Conservation (phyloP, 2,113 vertebrate species). For the Ia io region DNA sequence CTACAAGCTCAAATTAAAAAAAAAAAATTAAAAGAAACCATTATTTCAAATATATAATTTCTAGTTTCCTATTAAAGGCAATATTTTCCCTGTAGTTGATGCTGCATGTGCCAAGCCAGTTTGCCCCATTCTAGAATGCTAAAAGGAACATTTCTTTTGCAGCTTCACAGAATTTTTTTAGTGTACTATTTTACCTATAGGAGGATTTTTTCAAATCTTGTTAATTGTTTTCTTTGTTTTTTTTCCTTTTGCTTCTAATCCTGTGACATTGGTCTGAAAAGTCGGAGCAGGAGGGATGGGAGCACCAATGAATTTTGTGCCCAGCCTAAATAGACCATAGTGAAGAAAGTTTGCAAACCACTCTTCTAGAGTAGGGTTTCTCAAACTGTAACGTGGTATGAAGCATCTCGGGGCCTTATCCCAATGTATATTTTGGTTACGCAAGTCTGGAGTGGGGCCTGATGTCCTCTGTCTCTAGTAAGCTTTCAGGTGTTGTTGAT, state of each 20-base stretch:
- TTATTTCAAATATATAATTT: neutral
- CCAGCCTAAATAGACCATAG: neutral
- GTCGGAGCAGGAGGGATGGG: neutral
- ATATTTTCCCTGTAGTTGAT: neutral
- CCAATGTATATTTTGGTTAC: neutral
- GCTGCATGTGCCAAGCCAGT: neutral
- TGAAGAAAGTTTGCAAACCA: neutral
- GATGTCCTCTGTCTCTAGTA: neutral
- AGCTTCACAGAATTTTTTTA: neutral
- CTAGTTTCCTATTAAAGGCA: neutral
- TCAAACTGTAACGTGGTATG: neutral
- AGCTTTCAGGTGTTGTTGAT: neutral
- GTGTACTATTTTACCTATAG: neutral
- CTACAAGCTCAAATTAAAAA: neutral
- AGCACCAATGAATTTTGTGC: neutral
- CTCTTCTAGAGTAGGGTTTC: neutral
- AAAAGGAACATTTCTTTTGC: neutral
- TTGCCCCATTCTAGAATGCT: too few relatives aligned
- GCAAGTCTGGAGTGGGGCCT: neutral
- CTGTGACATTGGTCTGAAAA: neutral
- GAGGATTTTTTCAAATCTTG: neutral
- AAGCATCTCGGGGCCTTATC: neutral
- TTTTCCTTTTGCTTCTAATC: neutral
- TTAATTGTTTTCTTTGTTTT: neutral
- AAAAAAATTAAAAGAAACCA: neutral